Percentiles rank a stretch among this genome's conserved stretches.
Evolutionary conservation across 2,113 vertebrate genomes (phyloP).

Genomic region (Albula glossodonta): DNA sequence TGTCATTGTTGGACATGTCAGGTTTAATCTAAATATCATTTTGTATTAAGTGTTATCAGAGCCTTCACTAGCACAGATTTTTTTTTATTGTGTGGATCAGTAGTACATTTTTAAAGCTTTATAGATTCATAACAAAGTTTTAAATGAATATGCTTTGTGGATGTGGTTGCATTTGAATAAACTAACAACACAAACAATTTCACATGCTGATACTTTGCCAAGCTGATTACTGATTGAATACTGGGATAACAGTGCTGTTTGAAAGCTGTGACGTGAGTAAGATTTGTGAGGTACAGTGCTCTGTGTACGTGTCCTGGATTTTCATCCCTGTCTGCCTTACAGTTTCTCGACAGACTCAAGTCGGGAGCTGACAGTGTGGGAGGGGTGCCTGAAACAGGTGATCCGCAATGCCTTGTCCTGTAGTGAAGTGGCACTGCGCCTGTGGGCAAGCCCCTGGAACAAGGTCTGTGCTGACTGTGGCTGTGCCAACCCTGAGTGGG

Average conservation of each 20-base stretch:
- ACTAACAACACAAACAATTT: too few relatives aligned
- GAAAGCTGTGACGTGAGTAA: too few relatives aligned
- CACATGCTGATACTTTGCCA: too few relatives aligned
- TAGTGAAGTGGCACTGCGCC: slow-evolving; percentile 64
- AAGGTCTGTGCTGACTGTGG: slow-evolving; percentile 71
- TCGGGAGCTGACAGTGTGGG: slow-evolving; percentile 60
- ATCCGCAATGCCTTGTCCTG: slow-evolving; percentile 67
- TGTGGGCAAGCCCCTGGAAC: slow-evolving; percentile 68
- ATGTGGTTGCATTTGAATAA: too few relatives aligned
- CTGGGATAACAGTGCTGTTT: neutral
- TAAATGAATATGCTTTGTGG: too few relatives aligned
- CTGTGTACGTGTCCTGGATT: neutral
- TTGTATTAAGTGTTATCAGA: too few relatives aligned
- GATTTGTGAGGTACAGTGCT: neutral
- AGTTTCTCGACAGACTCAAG: slow-evolving; percentile 61
- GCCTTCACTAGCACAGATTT: too few relatives aligned
- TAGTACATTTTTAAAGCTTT: too few relatives aligned
- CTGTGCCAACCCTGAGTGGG: slow-evolving; percentile 69
- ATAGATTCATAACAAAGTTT: too few relatives aligned
- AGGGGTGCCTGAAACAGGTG: slow-evolving; percentile 50
- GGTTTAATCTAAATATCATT: too few relatives aligned
- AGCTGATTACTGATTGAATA: neutral
- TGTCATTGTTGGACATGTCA: too few relatives aligned
- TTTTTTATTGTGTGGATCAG: too few relatives aligned
- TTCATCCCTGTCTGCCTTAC: neutral